Base-by-base conservation (phyloP, 2,888 invertebrate species). In the Athalia circularis region DNA sequence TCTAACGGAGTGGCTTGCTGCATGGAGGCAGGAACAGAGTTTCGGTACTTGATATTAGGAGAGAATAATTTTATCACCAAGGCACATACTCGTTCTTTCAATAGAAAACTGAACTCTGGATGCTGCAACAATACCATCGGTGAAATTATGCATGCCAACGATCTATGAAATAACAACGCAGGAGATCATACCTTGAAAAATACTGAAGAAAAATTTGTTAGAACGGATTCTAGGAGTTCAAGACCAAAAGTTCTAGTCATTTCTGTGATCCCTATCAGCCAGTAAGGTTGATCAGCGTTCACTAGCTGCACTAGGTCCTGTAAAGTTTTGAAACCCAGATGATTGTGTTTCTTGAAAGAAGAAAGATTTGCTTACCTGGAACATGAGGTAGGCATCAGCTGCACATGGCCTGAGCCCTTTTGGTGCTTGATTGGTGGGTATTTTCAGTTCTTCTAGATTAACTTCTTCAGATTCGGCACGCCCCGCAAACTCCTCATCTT, bases 1-100 rank as follows among this genome's bases (percentile, higher is more conserved):
- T 98, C 98, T 68, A 94, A 92, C 43, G 94, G 92, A 7, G 93
- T 93, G 43, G 94, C 92, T 83, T 94, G 93, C 85, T 93, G 93
- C 77, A 93, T 91, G 83, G 93, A 93, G 52, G 92, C 92, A 80
- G 93, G 93, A 78, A 91, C 89, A 29, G 91, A 91, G 80, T 92
- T 92, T 67, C 97, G 94, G 91, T 97, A 98, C 88, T 99, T 99
- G n/a, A 99, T 96, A 90, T 98, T 99, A 9, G 99, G 99, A 45
- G 99, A 99, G 90, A 99, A 99, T 80, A 99, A 92, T 90, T 98
- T 97, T 83, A 99, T 99, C n/a, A 99, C 97, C 85, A 99, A 92
- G 0, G 99, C 99, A 90, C 99, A 99, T 0, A 99, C 99, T 81
- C 98, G 94, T 90, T 99, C 99, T 90, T 99, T 99, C 77, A 99